Evolutionary conservation across 2,888 invertebrate genomes (phyloP), one percentile per base, ranked within the genome.

Genomic region (Drosophila planitibia): DNA sequence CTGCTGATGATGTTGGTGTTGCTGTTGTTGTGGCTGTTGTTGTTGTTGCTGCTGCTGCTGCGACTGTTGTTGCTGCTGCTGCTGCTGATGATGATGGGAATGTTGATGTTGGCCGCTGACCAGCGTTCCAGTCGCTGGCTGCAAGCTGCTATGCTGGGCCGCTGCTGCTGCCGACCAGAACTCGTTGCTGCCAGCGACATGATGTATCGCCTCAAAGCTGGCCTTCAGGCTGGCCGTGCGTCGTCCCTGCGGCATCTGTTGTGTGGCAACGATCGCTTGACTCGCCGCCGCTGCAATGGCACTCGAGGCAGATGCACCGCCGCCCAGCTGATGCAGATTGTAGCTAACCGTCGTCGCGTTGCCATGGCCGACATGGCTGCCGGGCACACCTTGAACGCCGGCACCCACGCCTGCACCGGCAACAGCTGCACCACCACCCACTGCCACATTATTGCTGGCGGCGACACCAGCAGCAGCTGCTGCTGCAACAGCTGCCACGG

Each of bases 221-320:
- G 99, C 98, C 93, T 99, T 99, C 81, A 99, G 94, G 86, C 98
- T 98, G 2, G 98, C 97, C 0, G 98, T 98, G 63, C 99, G 95
- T 54, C 99, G 95, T 0, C 99, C 99, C 88, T 98, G 98, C 91
- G 97, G 97, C 97, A 98, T 98, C 96, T 97, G 97, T 90, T 99
- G 98, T 4, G 99, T 99, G 1, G 98, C 98, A 7, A 97, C 98
- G 74, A 99, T 98, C 0, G 99, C 99, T 92, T 99, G 98, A 30
- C 98, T 98, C 0, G 98, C 99, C 1, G 99, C 98, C 0, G 97
- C 98, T 0, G 97, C 98, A 66, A 99, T 97, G 1, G 98, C 97
- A 88, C 97, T 97, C 16, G 97, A 97, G 1, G 97, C 97, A 4
- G 91, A 82, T 0, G 83, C 74, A 1, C 84, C 84, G 14, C 97